Conservation (phyloP, 2,113 vertebrate genomes). For the Dascyllus trimaculatus region DNA sequence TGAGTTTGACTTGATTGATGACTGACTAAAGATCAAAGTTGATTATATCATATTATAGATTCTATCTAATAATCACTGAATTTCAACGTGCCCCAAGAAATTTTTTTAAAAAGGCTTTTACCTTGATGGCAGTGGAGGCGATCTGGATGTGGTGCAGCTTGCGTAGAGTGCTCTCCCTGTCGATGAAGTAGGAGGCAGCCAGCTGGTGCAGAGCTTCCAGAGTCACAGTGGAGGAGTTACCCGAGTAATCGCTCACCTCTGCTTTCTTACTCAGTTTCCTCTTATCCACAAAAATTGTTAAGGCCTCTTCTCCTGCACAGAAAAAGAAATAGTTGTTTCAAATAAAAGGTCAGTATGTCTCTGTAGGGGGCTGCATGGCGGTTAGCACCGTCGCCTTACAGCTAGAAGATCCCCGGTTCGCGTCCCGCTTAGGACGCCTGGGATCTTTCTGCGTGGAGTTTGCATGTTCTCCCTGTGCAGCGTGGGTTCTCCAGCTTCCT, state of each 20-base stretch:
- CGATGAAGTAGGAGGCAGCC: slow-evolving; percentile 90
- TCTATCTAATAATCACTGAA: neutral
- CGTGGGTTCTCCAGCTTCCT: no score
- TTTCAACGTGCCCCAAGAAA: slow-evolving; percentile 47
- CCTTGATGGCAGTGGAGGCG: slow-evolving; percentile 88
- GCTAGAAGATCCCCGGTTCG: no score
- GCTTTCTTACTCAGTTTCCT: slow-evolving; percentile 93
- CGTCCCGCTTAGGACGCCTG: no score
- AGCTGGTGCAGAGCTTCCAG: slow-evolving; percentile 89
- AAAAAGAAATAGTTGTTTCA: neutral
- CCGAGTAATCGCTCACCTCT: slow-evolving; percentile 87
- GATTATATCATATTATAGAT: no score
- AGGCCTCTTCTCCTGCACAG: slow-evolving; percentile 93
- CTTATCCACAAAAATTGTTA: slow-evolving; percentile 99
- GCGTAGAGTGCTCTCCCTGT: slow-evolving; percentile 87
- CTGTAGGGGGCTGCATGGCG: no score
- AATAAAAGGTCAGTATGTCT: no score
- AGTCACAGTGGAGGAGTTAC: slow-evolving; percentile 88
- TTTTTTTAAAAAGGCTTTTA: slow-evolving; percentile 45
- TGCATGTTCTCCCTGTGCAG: no score
- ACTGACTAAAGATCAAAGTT: neutral
- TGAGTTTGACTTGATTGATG: neutral
- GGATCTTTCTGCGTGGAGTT: no score
- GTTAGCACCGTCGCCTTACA: no score
- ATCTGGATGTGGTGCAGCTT: slow-evolving; percentile 89